Percentiles rank a stretch among this genome's conserved stretches.
Evolutionary conservation across 2,113 vertebrate species (phyloP).

Genomic region (Anhinga rufa): DNA sequence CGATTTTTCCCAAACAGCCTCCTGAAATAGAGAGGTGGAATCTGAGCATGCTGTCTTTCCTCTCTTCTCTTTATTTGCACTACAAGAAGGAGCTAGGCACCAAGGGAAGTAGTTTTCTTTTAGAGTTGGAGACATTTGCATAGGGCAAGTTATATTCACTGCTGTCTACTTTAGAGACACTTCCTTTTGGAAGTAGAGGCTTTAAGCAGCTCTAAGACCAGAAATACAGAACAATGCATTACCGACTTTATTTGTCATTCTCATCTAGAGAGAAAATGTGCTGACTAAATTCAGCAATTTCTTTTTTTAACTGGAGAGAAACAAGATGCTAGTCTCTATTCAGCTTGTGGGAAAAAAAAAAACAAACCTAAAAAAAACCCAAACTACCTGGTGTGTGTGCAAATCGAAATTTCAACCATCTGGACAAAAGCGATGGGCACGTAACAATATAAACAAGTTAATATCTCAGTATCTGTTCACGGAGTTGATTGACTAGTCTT

Average conservation of each 20-base stretch:
- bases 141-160: background rate
- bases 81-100: background rate
- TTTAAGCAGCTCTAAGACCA: background rate
- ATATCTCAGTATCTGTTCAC: background rate
- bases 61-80: conserved; percentile 12
- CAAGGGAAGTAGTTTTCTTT: background rate
- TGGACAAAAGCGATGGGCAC: background rate
- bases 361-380: no score
- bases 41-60: background rate
- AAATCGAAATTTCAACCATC: background rate
- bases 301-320: conserved; percentile 5
- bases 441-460: background rate
- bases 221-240: background rate
- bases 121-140: background rate
- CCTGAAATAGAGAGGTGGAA: background rate
- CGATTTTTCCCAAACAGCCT: background rate
- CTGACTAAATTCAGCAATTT: background rate
- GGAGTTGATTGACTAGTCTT: background rate
- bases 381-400: background rate
- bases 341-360: background rate
- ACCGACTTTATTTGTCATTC: background rate
- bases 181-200: background rate
- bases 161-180: background rate
- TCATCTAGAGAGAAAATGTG: background rate
- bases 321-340: background rate